Conservation (phyloP, 1,140 invertebrate genomes). For the Pinna nobilis region DNA sequence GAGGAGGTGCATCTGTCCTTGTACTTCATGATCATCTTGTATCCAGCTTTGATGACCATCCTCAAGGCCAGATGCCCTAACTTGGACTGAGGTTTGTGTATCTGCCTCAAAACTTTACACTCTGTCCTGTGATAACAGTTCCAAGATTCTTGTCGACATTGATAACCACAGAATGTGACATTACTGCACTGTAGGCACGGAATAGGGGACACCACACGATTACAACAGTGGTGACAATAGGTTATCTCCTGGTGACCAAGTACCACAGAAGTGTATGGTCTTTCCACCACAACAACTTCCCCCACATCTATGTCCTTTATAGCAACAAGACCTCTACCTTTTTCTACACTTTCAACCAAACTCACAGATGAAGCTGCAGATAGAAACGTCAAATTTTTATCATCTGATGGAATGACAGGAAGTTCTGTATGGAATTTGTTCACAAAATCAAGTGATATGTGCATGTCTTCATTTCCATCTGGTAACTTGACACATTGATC, state of each 20-base stretch:
- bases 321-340: slow-evolving; percentile 83
- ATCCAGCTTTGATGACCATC: slow-evolving; percentile 84
- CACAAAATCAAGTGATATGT: no score
- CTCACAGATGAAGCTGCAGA: slow-evolving; percentile 60
- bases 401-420: slow-evolving; percentile 37
- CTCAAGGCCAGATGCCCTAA: slow-evolving; percentile 88
- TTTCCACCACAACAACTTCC: slow-evolving; percentile 86
- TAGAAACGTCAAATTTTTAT: slow-evolving; percentile 52
- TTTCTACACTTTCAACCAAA: slow-evolving; percentile 55
- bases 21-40: slow-evolving; percentile 80
- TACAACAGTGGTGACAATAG: slow-evolving; percentile 90
- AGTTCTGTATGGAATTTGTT: slow-evolving; percentile 45
- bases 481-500: neutral
- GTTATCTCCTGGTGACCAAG: slow-evolving; percentile 83
- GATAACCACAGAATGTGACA: slow-evolving; percentile 80
- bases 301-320: slow-evolving; percentile 84
- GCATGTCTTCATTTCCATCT: slow-evolving; percentile 15
- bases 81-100: slow-evolving; percentile 85
- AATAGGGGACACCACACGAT: slow-evolving; percentile 78
- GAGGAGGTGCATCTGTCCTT: slow-evolving; percentile 70
- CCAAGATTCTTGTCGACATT: slow-evolving; percentile 83
- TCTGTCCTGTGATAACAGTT: slow-evolving; percentile 86
- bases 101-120: slow-evolving; percentile 83
- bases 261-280: slow-evolving; percentile 84
- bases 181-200: slow-evolving; percentile 87